A percentile compares a stretch with the other conserved stretches of the same genome.
Evolutionary conservation across 2,113 vertebrate genomes (phyloP).

Genomic region (Rhinolophus sinicus): DNA sequence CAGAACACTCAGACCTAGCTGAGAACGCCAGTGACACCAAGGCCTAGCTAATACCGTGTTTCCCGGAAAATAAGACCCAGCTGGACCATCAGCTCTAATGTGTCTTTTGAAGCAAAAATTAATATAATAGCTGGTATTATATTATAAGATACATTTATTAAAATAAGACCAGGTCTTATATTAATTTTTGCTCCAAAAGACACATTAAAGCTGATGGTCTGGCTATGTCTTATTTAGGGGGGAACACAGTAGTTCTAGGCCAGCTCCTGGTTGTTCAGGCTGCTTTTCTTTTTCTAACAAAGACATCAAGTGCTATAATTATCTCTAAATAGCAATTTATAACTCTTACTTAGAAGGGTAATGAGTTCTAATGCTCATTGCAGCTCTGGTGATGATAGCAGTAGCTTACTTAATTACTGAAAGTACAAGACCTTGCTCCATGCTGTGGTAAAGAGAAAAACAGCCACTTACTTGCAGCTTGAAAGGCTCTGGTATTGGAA

Average conservation of each 20-base stretch:
- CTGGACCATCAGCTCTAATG: too few relatives aligned
- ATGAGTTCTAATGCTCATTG: constrained; percentile 29
- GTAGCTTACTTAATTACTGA: background rate
- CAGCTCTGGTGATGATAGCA: background rate
- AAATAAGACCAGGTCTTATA: too few relatives aligned
- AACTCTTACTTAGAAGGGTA: background rate
- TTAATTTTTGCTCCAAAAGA: too few relatives aligned
- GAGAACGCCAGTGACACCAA: background rate
- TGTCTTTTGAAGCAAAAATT: too few relatives aligned
- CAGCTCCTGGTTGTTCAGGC: background rate
- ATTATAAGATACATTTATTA: too few relatives aligned
- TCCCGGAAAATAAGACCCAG: too few relatives aligned
- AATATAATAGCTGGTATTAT: too few relatives aligned
- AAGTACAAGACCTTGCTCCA: background rate
- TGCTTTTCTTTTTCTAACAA: background rate
- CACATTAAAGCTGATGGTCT: too few relatives aligned
- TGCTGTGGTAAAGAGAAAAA: background rate
- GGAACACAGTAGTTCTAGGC: background rate
- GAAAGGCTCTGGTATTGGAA: background rate
- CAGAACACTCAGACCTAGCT: background rate
- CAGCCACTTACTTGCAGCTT: background rate
- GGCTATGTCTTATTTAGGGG: too few relatives aligned
- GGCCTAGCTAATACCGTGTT: background rate
- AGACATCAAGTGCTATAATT: background rate
- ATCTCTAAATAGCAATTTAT: background rate